Evolutionary conservation across 2,888 invertebrate species (phyloP).

Genomic region (Meteorus colon): DNA sequence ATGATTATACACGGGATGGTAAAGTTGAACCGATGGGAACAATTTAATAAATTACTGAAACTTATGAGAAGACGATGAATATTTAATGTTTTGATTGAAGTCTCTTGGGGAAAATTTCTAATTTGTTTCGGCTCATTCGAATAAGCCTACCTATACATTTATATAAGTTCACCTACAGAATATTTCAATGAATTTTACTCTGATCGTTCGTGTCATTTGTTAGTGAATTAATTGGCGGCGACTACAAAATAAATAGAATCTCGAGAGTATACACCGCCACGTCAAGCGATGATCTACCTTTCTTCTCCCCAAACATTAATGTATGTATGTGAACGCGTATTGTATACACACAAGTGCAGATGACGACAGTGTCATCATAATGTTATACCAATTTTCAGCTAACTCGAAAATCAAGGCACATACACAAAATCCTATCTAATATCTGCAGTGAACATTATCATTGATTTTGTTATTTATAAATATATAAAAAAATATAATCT

Average conservation of each 20-base stretch:
- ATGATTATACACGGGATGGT: not conserved
- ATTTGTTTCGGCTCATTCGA: not conserved
- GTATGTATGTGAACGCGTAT: not conserved
- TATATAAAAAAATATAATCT: no score
- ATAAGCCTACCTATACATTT: not conserved
- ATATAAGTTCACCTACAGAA: not conserved
- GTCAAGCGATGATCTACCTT: not conserved
- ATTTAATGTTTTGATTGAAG: conserved; percentile 5
- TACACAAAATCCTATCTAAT: not conserved
- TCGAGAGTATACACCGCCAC: not conserved
- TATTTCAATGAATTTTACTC: conserved; percentile 29
- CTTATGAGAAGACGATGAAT: not conserved
- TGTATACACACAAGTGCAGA: not conserved
- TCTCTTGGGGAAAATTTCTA: not conserved
- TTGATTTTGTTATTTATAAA: not conserved
- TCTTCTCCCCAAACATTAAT: not conserved
- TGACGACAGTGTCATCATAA: conserved; percentile 16
- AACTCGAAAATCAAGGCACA: not conserved
- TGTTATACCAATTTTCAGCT: not conserved
- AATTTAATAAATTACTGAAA: not conserved
- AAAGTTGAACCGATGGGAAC: not conserved
- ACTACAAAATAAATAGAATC: conserved; percentile 35
- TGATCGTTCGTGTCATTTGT: conserved; percentile 31
- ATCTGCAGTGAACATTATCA: no score
- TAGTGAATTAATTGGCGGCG: conserved; percentile 47